phyloP scores from a whole-genome alignment of 2,888 invertebrate species.

The Drosophila paranaensis region DNA sequence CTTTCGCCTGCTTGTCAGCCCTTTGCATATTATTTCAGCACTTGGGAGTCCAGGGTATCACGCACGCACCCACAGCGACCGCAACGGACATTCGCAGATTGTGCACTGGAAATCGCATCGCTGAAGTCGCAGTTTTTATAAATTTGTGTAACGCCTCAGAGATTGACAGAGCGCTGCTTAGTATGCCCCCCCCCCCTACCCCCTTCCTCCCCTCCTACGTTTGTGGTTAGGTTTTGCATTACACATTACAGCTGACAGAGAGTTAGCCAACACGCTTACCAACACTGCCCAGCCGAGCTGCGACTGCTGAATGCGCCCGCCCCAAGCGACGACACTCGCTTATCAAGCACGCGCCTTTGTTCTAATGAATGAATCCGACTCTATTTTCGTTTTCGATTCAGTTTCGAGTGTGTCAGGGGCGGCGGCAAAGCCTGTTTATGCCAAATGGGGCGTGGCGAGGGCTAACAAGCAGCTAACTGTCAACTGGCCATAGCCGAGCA shows the following conservation, averaged over 20 bases:
- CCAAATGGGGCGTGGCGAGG: constrained; percentile 50
- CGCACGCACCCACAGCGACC: constrained; percentile 47
- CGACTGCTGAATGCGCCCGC: constrained; percentile 46
- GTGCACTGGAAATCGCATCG: constrained; percentile 70
- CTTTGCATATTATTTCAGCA: constrained; percentile 81
- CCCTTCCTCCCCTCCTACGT: background rate
- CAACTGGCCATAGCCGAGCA: constrained; percentile 1
- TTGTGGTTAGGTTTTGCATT: constrained; percentile 77
- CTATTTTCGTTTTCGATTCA: constrained; percentile 15
- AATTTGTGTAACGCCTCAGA: constrained; percentile 53
- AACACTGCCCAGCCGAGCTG: constrained; percentile 66
- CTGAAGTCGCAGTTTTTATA: constrained; percentile 69
- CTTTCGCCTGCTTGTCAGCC: constrained; percentile 64
- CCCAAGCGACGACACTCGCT: constrained; percentile 43
- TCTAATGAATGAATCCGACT: constrained; percentile 34
- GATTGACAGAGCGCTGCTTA: background rate
- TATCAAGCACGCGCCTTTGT: constrained; percentile 61
- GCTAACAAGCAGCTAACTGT: constrained; percentile 21
- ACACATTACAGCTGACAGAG: constrained; percentile 33
- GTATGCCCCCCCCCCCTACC: background rate
- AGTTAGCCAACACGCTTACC: constrained; percentile 53
- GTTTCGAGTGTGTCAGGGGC: constrained; percentile 42
- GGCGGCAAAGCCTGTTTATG: background rate
- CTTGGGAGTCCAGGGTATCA: background rate
- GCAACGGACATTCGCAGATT: constrained; percentile 63